These are phyloP conservation scores for Ictalurus furcatus DNA, from an alignment of 2,113 vertebrate genomes.

Conservation along the genomic window DNA sequence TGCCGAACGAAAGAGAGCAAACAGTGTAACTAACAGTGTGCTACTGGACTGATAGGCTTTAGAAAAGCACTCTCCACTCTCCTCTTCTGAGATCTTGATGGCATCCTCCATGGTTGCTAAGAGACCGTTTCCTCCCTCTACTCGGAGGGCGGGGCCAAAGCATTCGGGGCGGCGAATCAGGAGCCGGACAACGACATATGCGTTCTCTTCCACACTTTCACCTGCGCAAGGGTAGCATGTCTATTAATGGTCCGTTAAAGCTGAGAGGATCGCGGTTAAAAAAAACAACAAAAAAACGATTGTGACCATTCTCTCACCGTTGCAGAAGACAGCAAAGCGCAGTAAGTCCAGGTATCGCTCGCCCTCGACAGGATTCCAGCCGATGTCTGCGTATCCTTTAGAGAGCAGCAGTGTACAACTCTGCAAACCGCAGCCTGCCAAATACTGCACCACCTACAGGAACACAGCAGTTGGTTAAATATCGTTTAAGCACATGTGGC, in stretches of 20 bases:
- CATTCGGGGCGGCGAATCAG: conserved; percentile 93
- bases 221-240: conserved; percentile 68
- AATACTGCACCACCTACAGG: conserved; percentile 86
- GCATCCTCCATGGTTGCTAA: conserved; percentile 90
- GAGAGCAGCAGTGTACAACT: conserved; percentile 86
- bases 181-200: conserved; percentile 88
- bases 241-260: not conserved
- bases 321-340: conserved; percentile 94
- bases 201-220: conserved; percentile 95
- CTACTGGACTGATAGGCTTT: conserved; percentile 74
- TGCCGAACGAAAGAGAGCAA: not conserved
- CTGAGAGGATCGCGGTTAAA: not conserved
- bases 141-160: conserved; percentile 89
- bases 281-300: not conserved
- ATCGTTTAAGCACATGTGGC: not conserved
- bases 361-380: conserved; percentile 97
- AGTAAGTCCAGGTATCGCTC: conserved; percentile 93
- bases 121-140: conserved; percentile 88
- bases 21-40: conserved; percentile 68
- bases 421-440: conserved; percentile 88
- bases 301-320: conserved; percentile 73
- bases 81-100: conserved; percentile 87
- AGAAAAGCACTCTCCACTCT: conserved; percentile 81
- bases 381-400: conserved; percentile 90
- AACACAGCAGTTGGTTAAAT: not conserved